Conservation (phyloP, 1,140 invertebrate genomes). For the Cataglyphis hispanica region DNA sequence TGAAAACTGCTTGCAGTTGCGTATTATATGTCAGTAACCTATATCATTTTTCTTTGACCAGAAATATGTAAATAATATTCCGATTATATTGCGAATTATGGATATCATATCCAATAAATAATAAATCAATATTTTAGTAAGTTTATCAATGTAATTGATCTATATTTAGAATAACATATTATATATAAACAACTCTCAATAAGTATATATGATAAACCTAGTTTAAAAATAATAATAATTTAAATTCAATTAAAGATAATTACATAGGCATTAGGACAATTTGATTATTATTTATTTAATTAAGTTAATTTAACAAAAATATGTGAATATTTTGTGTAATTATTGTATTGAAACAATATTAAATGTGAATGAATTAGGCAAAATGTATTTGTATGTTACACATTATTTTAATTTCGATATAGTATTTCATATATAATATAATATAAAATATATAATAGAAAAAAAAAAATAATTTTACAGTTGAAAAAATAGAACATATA, state of each 20-base stretch:
- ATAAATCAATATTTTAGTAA: not conserved
- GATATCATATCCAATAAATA: constrained; percentile 2
- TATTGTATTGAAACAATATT: not conserved
- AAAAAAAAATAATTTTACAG: not conserved
- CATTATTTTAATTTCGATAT: not conserved
- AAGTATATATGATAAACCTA: not conserved
- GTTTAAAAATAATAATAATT: not conserved
- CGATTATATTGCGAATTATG: constrained; percentile 1
- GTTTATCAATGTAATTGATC: too few species aligned
- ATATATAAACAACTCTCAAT: not conserved
- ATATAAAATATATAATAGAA: not conserved
- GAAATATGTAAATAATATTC: constrained; percentile 3
- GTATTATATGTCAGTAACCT: constrained; percentile 15
- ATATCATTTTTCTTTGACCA: not conserved
- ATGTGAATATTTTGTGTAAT: not conserved
- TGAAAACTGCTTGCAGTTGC: not conserved
- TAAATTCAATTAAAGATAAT: not conserved
- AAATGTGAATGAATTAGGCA: not conserved
- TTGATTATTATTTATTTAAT: not conserved
- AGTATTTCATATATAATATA: not conserved
- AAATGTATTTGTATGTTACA: not conserved
- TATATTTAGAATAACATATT: not conserved
- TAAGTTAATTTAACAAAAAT: not conserved
- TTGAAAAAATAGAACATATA: not conserved
- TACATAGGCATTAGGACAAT: not conserved